Percentiles rank a stretch among this genome's conserved stretches.
phyloP scores from a whole-genome alignment of 2,113 vertebrate species.

The Zosterops borbonicus region DNA sequence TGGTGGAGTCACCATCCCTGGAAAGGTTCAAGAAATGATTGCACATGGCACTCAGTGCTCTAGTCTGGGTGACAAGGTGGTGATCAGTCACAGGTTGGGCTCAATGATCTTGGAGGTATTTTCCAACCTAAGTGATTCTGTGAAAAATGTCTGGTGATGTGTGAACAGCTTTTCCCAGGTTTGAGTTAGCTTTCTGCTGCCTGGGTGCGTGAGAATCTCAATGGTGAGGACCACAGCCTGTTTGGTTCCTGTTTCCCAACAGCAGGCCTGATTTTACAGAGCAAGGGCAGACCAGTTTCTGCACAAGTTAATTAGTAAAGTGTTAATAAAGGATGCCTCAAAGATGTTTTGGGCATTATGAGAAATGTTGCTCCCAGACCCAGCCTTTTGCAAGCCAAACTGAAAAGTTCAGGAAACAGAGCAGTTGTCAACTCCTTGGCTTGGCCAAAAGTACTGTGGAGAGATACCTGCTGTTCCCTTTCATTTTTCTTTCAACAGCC shows the following conservation, averaged over 20 bases:
- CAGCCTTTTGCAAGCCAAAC: not conserved
- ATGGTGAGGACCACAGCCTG: not conserved
- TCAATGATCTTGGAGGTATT: not conserved
- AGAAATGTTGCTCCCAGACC: not conserved
- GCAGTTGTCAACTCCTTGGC: not conserved
- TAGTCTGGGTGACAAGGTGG: not conserved
- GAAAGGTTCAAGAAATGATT: not conserved
- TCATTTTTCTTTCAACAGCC: not conserved
- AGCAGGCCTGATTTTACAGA: not conserved
- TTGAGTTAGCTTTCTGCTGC: not conserved
- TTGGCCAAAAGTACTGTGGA: not conserved
- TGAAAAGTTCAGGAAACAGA: not conserved
- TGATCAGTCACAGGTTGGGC: not conserved
- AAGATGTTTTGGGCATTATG: not conserved
- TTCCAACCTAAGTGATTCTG: not conserved
- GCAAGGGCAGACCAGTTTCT: not conserved
- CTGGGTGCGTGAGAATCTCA: not conserved
- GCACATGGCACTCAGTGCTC: not conserved
- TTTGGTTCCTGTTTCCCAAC: not conserved
- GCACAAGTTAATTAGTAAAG: not conserved
- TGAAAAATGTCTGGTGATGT: not conserved
- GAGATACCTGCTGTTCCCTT: not conserved
- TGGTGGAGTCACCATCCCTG: not conserved
- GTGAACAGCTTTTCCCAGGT: not conserved
- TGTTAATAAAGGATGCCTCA: not conserved